phyloP scores from a whole-genome alignment of 2,113 vertebrate genomes.

The Pardalotus punctatus region DNA sequence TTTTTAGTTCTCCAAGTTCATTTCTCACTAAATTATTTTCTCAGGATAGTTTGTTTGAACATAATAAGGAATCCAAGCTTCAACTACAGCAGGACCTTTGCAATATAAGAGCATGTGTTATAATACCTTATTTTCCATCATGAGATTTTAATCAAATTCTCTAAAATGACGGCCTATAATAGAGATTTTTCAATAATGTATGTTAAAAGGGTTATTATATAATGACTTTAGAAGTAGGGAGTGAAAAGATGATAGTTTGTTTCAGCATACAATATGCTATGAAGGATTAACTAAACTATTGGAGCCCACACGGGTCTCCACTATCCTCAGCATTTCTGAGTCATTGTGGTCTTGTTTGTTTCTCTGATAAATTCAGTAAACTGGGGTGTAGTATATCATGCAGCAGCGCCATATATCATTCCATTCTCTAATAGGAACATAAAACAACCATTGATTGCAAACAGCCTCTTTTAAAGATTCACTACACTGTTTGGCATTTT shows the following conservation, averaged over 20 bases:
- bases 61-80: slow-evolving; percentile 40
- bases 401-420: not conserved
- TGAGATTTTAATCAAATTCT: slow-evolving; percentile 70
- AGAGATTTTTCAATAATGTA: slow-evolving; percentile 71
- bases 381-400: not conserved
- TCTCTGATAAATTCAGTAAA: slow-evolving; percentile 50
- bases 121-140: slow-evolving; percentile 64
- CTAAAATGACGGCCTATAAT: slow-evolving; percentile 42
- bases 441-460: slow-evolving; percentile 31
- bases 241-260: slow-evolving; percentile 39
- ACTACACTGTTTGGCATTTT: not conserved
- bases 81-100: slow-evolving; percentile 22
- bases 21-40: slow-evolving; percentile 77
- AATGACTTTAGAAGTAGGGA: slow-evolving; percentile 64
- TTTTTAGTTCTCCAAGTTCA: slow-evolving; percentile 69
- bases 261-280: slow-evolving; percentile 5
- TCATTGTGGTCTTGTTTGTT: not conserved
- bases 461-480: slow-evolving; percentile 3
- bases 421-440: not conserved
- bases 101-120: slow-evolving; percentile 14
- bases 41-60: slow-evolving; percentile 68
- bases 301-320: not conserved
- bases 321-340: not conserved
- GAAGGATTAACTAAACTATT: slow-evolving; percentile 22
- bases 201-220: slow-evolving; percentile 66